Base-by-base conservation (phyloP, 2,113 vertebrate species). In the Cnemophilus loriae region DNA sequence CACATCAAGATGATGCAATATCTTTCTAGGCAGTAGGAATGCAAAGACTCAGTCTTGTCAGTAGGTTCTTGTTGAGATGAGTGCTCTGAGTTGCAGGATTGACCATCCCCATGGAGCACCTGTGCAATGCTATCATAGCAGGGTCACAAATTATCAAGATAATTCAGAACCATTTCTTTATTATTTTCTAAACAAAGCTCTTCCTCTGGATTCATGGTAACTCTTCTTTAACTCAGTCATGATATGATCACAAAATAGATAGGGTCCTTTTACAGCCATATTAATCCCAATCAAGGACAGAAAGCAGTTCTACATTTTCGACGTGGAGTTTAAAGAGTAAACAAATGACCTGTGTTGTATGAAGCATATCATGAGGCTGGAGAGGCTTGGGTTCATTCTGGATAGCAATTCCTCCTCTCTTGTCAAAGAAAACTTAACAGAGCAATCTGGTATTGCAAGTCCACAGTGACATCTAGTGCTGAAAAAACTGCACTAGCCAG, bases 401-500 rank as follows among this genome's bases (percentile, higher is more conserved):
- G 77, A 52, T 59, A 49, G n/a, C 61, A 69, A 57, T 63, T 87
- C n/a, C 89, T 74, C n/a, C 61, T 79, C 27, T 75, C 26, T 39
- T 32, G 26, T 50, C 75, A 65, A 64, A 87, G 30, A 50, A 53
- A 37, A 39, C 20, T n/a, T 28, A n/a, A n/a, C 26, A 61, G 83
- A 55, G 64, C 63, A 69, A 10, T 59, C 50, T 71, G 74, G n/a
- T 92, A 89, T 78, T n/a, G 4, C 75, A 96, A 97, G 95, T 92
- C 95, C 97, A 98, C 94, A 98, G 97, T 98, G 98, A 98, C 98
- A 98, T 92, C 98, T 98, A 98, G 97, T 98, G 98, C 97, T 97
- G 73, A 91, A 95, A 97, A 96, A 90, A 90, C 80, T 78, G 74
- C 95, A 97, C 69, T 80, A 95, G 90, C 74, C 68, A 73, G n/a